A percentile compares a stretch with the other conserved stretches of the same genome.
phyloP scores from a whole-genome alignment of 2,113 vertebrate species.

The Lathamus discolor region DNA sequence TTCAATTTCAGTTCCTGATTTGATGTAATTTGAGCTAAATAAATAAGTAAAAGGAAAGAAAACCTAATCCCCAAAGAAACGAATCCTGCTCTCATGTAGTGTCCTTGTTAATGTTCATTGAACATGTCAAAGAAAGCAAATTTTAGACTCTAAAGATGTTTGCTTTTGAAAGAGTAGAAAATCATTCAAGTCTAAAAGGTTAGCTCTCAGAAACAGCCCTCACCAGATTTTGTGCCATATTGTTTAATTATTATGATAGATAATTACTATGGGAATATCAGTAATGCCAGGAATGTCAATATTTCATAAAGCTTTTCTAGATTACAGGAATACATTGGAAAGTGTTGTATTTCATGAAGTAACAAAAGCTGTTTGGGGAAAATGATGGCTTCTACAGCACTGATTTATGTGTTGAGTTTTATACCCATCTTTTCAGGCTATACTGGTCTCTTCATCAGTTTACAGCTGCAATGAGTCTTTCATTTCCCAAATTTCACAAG shows the following conservation, averaged over 20 bases:
- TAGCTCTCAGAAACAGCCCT: neutral
- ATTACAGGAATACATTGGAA: neutral
- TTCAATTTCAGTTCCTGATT: neutral
- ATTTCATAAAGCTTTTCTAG: conserved; percentile 9
- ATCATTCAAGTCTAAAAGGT: neutral
- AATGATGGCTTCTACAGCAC: neutral
- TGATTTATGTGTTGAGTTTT: neutral
- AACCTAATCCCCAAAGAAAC: neutral
- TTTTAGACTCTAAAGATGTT: neutral
- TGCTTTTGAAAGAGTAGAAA: neutral
- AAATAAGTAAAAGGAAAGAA: neutral
- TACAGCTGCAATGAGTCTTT: neutral
- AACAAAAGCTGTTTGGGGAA: neutral
- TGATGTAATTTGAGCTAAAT: neutral
- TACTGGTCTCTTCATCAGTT: neutral
- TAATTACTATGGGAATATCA: neutral
- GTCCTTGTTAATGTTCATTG: neutral
- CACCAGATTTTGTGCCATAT: neutral
- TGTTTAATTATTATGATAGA: neutral
- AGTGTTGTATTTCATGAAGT: neutral
- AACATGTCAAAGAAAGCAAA: neutral
- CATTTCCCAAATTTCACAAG: neutral
- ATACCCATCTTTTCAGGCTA: neutral
- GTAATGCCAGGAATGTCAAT: neutral
- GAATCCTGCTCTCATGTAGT: neutral